Conservation (phyloP, 2,797 vertebrate species). For the Nannoperca obscura region DNA sequence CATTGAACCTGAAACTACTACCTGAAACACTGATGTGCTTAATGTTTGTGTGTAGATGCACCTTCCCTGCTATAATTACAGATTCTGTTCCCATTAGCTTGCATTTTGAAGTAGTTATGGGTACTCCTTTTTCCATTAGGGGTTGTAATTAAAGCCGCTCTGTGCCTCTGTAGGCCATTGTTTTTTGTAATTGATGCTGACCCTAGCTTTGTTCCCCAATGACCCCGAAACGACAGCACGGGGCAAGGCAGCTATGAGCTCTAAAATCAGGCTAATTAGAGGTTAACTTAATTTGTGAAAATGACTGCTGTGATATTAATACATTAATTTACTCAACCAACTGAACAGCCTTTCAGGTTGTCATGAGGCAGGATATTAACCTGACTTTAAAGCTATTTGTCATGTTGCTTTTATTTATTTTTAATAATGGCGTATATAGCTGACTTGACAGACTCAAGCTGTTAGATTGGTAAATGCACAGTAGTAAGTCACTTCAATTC, state of each 20-base stretch:
- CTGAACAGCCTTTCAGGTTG: constrained; percentile 8
- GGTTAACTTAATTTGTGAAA: constrained; percentile 71
- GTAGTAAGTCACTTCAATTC: not conserved
- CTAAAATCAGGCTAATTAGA: constrained; percentile 65
- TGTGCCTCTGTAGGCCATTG: constrained; percentile 67
- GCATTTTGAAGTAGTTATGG: constrained; percentile 55
- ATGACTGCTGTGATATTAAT: constrained; percentile 61
- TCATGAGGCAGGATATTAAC: not conserved
- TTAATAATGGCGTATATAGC: not conserved
- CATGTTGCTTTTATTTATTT: not conserved
- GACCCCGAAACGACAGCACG: constrained; percentile 44
- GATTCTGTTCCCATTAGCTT: constrained; percentile 33
- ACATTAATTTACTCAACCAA: constrained; percentile 44
- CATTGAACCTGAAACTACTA: not conserved
- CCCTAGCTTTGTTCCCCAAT: constrained; percentile 53
- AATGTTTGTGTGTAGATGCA: not conserved
- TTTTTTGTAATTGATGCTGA: constrained; percentile 73
- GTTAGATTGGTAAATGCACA: not conserved
- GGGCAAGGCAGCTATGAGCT: constrained; percentile 39
- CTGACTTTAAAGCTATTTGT: not conserved
- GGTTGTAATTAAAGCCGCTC: constrained; percentile 72
- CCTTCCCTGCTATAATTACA: constrained; percentile 1
- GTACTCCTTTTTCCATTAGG: constrained; percentile 41
- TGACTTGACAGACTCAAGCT: constrained; percentile 3
- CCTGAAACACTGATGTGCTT: not conserved